Conservation (phyloP, 2,797 vertebrate species). For the Menidia menidia region DNA sequence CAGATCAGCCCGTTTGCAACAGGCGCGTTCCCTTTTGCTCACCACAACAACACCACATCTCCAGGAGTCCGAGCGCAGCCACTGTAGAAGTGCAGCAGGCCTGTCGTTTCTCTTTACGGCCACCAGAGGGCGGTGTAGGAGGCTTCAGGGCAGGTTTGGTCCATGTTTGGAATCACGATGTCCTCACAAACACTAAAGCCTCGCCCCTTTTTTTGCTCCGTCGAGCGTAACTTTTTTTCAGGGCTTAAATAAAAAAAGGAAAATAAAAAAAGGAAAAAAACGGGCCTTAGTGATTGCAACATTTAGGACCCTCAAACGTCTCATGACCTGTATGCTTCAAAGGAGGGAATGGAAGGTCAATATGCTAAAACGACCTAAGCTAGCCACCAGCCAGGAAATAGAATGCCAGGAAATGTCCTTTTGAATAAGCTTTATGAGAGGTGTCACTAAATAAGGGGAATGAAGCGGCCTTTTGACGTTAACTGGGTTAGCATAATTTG, state of each 20-base stretch:
- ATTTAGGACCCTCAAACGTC: not conserved
- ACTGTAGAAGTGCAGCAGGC: conserved; percentile 41
- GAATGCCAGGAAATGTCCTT: too few species aligned
- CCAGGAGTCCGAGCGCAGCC: conserved; percentile 34
- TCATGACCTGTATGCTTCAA: not conserved
- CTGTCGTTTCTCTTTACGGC: not conserved
- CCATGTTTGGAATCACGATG: not conserved
- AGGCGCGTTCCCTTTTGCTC: not conserved
- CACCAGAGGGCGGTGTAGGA: not conserved
- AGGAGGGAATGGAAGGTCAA: too few species aligned
- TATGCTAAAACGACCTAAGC: too few species aligned
- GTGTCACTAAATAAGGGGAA: not conserved
- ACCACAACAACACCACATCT: not conserved
- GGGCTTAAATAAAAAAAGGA: not conserved
- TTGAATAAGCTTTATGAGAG: not conserved
- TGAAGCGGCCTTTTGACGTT: not conserved
- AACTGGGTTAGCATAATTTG: not conserved
- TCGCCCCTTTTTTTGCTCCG: too few species aligned
- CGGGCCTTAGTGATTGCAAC: too few species aligned
- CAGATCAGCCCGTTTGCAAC: not conserved
- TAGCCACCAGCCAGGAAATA: not conserved
- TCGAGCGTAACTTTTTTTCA: too few species aligned
- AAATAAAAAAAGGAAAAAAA: not conserved
- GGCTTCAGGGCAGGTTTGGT: too few species aligned
- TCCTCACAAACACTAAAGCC: too few species aligned